Conservation (phyloP, 2,888 invertebrate species). For the Holacanthella duospinosa region DNA sequence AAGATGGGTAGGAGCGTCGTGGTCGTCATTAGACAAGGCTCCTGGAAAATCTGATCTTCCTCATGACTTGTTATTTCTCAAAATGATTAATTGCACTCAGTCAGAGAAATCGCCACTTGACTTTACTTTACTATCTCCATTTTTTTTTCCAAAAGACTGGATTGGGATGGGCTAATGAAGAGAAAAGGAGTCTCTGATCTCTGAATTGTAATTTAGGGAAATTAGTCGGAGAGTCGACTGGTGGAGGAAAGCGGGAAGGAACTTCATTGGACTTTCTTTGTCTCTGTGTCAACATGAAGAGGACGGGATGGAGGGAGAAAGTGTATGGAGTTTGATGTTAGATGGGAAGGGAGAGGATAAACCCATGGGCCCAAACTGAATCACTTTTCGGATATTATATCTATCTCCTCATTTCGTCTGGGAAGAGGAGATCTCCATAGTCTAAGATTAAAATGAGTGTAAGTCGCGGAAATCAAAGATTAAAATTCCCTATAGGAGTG, state of each 20-base stretch:
- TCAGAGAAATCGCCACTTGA: neutral
- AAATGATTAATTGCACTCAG: neutral
- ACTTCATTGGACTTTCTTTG: too few relatives aligned
- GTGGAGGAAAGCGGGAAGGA: too few relatives aligned
- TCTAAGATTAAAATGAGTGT: conserved; percentile 2
- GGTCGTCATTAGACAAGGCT: too few relatives aligned
- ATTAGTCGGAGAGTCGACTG: too few relatives aligned
- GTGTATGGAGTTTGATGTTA: too few relatives aligned
- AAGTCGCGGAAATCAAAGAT: conserved; percentile 33
- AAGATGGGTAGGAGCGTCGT: too few relatives aligned
- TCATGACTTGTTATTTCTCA: conserved; percentile 1
- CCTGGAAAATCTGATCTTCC: conserved; percentile 2
- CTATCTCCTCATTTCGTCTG: neutral
- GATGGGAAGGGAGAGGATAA: too few relatives aligned
- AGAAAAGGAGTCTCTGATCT: too few relatives aligned
- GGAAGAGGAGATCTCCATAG: neutral
- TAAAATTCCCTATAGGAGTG: conserved; percentile 20
- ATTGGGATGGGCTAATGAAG: neutral
- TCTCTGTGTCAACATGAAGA: too few relatives aligned
- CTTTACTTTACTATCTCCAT: neutral
- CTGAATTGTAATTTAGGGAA: too few relatives aligned
- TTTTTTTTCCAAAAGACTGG: neutral
- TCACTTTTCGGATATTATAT: conserved; percentile 4
- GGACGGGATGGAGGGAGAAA: too few relatives aligned
- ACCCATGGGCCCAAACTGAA: neutral